Conservation (phyloP, 2,888 invertebrate species). For the Pristionchus fissidentatus region DNA sequence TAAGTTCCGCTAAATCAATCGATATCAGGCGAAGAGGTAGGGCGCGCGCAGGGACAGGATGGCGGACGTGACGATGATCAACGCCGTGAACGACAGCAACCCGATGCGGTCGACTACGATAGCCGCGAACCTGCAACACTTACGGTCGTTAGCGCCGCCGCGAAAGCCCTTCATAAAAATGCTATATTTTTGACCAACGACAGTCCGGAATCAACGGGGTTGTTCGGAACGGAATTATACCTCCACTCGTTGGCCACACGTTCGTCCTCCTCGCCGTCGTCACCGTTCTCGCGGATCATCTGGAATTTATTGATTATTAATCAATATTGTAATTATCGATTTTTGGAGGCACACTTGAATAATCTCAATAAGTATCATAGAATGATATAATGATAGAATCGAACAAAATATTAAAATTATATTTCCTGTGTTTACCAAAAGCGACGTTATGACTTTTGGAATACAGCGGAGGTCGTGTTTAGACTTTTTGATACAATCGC, state of each 20-base stretch:
- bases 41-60: conserved; percentile 66
- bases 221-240: neutral
- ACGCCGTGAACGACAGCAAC: conserved; percentile 64
- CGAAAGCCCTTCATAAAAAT: too few species aligned
- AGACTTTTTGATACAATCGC: too few species aligned
- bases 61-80: conserved; percentile 60
- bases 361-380: too few species aligned
- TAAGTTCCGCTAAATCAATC: too few species aligned
- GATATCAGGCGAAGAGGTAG: conserved; percentile 68
- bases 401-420: too few species aligned
- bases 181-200: neutral
- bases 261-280: conserved; percentile 67
- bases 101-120: conserved; percentile 70
- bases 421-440: neutral
- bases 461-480: too few species aligned
- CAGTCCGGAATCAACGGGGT: neutral
- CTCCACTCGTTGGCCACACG: conserved; percentile 66
- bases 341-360: neutral
- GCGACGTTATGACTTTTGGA: too few species aligned
- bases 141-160: neutral
- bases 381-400: too few species aligned
- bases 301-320: conserved; percentile 49
- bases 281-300: conserved; percentile 71
- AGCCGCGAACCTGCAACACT: conserved; percentile 64
- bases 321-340: conserved; percentile 3